phyloP scores from a whole-genome alignment of 2,113 vertebrate species.

The Cyphomyrus discorhynchus region DNA sequence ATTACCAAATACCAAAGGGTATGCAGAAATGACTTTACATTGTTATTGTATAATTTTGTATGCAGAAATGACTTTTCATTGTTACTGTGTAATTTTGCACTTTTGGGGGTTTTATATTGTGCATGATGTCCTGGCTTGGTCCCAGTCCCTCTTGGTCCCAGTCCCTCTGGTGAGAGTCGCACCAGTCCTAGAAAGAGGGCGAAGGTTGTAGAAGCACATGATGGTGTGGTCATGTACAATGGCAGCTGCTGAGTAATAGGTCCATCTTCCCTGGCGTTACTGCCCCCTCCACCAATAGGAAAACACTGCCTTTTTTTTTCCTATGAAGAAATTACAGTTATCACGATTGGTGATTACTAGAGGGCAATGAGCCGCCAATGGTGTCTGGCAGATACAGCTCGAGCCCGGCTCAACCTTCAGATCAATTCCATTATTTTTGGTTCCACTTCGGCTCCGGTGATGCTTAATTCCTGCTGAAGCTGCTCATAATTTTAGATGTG shows the following conservation, averaged over 20 bases:
- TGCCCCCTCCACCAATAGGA: neutral
- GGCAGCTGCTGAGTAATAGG: neutral
- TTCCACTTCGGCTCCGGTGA: conserved; percentile 7
- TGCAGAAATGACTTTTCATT: neutral
- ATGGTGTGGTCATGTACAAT: neutral
- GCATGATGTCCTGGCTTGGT: neutral
- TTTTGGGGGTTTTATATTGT: neutral
- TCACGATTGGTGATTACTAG: neutral
- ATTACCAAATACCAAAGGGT: neutral
- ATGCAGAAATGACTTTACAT: neutral
- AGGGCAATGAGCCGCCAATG: neutral
- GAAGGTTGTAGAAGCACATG: neutral
- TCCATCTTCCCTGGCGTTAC: neutral
- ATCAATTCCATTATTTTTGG: conserved; percentile 13
- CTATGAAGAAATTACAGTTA: neutral
- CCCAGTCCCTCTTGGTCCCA: neutral
- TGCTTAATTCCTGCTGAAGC: conserved; percentile 8
- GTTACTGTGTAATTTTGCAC: neutral
- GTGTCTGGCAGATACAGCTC: neutral
- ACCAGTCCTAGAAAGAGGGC: neutral
- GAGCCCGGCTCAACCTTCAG: neutral
- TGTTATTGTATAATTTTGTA: neutral
- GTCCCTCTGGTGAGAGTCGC: neutral
- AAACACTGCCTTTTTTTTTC: neutral
- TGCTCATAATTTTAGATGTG: neutral